These are phyloP conservation scores for Battus philenor DNA, from an alignment of 1,140 invertebrate species.

Conservation along the genomic window DNA sequence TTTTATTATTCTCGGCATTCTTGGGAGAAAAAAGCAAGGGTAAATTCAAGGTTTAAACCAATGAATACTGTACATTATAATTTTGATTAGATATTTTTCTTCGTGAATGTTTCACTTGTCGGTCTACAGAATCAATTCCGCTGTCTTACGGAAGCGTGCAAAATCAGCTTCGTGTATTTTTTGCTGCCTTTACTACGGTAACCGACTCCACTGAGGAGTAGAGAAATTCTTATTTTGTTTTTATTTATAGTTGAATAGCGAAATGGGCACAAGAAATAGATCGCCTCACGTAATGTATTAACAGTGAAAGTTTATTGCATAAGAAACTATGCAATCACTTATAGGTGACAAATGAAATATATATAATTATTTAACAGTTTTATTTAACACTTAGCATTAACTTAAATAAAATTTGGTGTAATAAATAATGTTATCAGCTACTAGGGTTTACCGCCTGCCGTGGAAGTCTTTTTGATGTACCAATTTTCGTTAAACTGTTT, in stretches of 20 bases:
- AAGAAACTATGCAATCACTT: no score
- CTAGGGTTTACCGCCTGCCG: constrained; percentile 32
- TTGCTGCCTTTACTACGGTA: constrained; percentile 44
- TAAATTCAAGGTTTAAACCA: no score
- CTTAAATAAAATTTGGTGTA: constrained; percentile 26
- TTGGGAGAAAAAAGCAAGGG: no score
- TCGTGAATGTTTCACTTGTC: no score
- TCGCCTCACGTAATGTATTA: constrained; percentile 57
- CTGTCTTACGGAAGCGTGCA: constrained; percentile 23
- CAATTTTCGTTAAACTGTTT: constrained; percentile 69
- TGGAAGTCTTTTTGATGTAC: constrained; percentile 62
- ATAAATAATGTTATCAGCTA: constrained; percentile 57
- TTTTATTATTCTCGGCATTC: no score
- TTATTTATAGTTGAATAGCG: constrained; percentile 25
- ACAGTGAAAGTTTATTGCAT: constrained; percentile 58
- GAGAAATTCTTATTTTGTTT: constrained; percentile 39
- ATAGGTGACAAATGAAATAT: no score
- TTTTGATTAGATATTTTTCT: constrained; percentile 9
- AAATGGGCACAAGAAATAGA: constrained; percentile 37
- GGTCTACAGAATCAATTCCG: constrained; percentile 1
- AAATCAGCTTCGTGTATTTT: constrained; percentile 38
- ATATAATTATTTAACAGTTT: no score
- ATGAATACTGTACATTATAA: no score
- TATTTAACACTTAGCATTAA: constrained; percentile 22
- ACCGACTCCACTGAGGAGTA: constrained; percentile 36